A percentile compares a stretch with the other conserved stretches of the same genome.
Conservation (phyloP, 2,113 vertebrate species). For the Malurus elegans region DNA sequence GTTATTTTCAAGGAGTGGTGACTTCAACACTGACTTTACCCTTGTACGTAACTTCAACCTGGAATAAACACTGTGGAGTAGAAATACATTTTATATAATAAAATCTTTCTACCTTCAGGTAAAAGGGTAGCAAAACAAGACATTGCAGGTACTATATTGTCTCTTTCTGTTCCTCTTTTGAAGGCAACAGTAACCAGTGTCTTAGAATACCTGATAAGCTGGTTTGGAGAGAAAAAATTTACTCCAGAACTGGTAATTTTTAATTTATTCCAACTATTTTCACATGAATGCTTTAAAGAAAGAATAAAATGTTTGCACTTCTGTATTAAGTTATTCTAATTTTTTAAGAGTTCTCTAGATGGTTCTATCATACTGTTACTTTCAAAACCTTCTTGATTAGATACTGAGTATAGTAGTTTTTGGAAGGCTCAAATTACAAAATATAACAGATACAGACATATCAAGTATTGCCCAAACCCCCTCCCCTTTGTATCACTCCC, state of each 20-base stretch:
- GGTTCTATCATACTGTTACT: not conserved
- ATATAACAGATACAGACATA: not conserved
- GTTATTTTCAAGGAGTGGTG: not conserved
- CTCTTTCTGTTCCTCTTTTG: constrained; percentile 10
- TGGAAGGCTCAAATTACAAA: not conserved
- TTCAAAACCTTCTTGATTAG: not conserved
- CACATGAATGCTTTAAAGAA: not conserved
- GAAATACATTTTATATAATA: not conserved
- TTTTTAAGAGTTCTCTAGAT: not conserved
- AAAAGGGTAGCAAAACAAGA: not conserved
- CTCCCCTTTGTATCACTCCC: not conserved
- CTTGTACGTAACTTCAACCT: not conserved
- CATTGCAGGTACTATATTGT: not conserved
- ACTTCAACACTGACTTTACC: not conserved
- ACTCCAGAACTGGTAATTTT: constrained; percentile 90
- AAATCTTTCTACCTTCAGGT: not conserved
- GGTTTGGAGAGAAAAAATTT: constrained; percentile 91
- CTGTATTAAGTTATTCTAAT: not conserved
- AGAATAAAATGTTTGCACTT: not conserved
- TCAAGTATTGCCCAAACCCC: not conserved
- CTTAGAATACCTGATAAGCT: constrained; percentile 87
- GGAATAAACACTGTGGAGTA: not conserved
- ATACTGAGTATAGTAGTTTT: not conserved
- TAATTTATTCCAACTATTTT: constrained; percentile 35
- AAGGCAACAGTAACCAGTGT: constrained; percentile 88